Base-by-base conservation (phyloP, 2,888 invertebrate species). In the Melieria picta region DNA sequence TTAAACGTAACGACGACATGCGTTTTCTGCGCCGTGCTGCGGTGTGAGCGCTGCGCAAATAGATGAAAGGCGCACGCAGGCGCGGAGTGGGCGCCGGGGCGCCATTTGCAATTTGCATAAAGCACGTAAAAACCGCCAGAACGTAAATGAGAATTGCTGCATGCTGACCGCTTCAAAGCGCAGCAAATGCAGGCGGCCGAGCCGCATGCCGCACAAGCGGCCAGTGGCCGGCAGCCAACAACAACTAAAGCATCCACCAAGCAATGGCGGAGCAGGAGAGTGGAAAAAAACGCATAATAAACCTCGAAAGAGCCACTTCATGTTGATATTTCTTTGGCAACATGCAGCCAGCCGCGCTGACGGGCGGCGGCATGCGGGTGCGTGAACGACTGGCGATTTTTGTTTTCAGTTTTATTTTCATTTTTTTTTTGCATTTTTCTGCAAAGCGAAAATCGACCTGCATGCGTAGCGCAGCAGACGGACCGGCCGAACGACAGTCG, bases 1-100 rank as follows among this genome's bases (percentile, higher is more conserved):
- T 72, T 69, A 74, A 74, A 73, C 64, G 58, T 73, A 73, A 72
- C 75, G 68, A 68, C 67, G 68, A 72, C 47, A 73, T 69, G 62
- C 68, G 71, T 71, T 58, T 64, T 60, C 66, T 69, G 47, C 55
- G 56, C 42, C 62, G 55, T 30, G 45, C 46, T 30, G 69, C 46
- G 50, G 57, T 11, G 45, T 5, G 52, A 7, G 52, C 11, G 13
- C 10, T 52, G 52, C 13, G 52, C 5, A 13, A 13, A 13, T 5
- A 52, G 9, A 9, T 7, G 52, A n/a, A 5, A 50, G 50, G 50
- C n/a, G n/a, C 11, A 10, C 11, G 52, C 13, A 13, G 52, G 52
- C 52, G 11, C n/a, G 11, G 52, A 9, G 52, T n/a, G 6, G 9
- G 30, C 30, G 30, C 30, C 13, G 52, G 6, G 7, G 63, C 56